A percentile compares a stretch with the other conserved stretches of the same genome.
Conservation (phyloP, 37 sponge, comb jelly and placozoan genomes). For the Ephydatia muelleri region DNA sequence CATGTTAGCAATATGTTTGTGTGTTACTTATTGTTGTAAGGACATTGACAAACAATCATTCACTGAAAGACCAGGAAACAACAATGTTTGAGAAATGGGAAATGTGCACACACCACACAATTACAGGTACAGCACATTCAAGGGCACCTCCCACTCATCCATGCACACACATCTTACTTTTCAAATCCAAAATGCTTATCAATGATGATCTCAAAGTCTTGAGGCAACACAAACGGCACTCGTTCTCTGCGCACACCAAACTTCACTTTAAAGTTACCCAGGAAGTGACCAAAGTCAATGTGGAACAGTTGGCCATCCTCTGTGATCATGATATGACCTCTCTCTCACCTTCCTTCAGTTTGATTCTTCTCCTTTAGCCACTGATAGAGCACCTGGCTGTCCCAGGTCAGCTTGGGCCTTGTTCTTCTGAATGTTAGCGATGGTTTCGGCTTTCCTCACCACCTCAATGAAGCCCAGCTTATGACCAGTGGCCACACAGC, state of each 20-base stretch:
- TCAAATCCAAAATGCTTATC: constrained; percentile 84
- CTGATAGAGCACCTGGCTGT: constrained; percentile 65
- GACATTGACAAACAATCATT: too few relatives aligned
- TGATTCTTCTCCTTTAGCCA: constrained; percentile 91
- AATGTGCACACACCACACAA: too few relatives aligned
- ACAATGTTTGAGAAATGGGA: too few relatives aligned
- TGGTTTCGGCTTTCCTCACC: constrained; percentile 78
- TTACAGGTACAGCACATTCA: too few relatives aligned
- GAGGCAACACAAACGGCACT: constrained; percentile 92
- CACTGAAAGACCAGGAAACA: too few relatives aligned
- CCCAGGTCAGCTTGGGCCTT: constrained; percentile 60
- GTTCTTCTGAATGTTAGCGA: constrained; percentile 89
- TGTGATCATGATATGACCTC: constrained; percentile 76
- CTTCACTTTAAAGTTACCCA: constrained; percentile 95
- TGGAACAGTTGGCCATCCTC: constrained; percentile 89
- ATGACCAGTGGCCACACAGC: constrained; percentile 79
- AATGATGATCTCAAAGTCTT: constrained; percentile 92
- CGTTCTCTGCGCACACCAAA: constrained; percentile 93
- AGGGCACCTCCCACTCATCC: too few relatives aligned
- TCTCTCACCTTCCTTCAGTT: constrained; percentile 65
- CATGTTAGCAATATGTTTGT: too few relatives aligned
- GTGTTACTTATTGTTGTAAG: too few relatives aligned
- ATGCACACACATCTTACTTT: constrained; percentile 38
- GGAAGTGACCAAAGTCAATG: constrained; percentile 96
- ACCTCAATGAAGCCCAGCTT: constrained; percentile 82